Percentiles rank a stretch among this genome's conserved stretches.
Evolutionary conservation across 1,140 invertebrate species (phyloP).

Genomic region (Stegodyphus dumicola): DNA sequence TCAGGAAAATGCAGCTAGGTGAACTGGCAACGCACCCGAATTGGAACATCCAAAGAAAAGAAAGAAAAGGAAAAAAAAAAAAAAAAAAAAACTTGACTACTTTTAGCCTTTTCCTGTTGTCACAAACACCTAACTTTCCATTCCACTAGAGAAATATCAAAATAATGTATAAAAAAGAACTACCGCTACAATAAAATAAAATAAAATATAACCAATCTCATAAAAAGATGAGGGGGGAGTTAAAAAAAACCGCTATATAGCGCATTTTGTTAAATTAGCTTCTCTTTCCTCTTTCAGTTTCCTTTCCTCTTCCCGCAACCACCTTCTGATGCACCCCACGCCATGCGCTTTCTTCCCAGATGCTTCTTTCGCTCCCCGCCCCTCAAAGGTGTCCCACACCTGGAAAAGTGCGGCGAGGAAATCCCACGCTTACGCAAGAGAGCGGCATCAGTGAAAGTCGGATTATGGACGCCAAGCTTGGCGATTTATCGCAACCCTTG

Average conservation of each 20-base stretch:
- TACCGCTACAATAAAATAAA: constrained; percentile 17
- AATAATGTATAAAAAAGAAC: constrained; percentile 21
- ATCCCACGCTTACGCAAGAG: constrained; percentile 53
- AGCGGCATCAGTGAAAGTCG: constrained; percentile 46
- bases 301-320: constrained; percentile 51
- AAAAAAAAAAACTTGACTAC: constrained; percentile 28
- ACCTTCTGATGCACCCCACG: constrained; percentile 49
- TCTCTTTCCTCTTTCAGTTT: constrained; percentile 7
- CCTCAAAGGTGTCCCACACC: constrained; percentile 29
- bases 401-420: constrained; percentile 35
- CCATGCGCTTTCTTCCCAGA: constrained; percentile 32
- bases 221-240: no score
- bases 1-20: no score
- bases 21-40: no score
- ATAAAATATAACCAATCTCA: constrained; percentile 14
- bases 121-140: constrained; percentile 56
- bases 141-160: constrained; percentile 19
- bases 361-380: constrained; percentile 13
- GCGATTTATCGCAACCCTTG: background rate
- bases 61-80: constrained; percentile 9
- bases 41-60: background rate
- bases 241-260: constrained; percentile 44
- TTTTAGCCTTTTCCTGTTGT: constrained; percentile 56
- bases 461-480: background rate
- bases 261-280: constrained; percentile 57